These are phyloP conservation scores for Xiphorhynchus elegans DNA, from an alignment of 2,113 vertebrate genomes.

Conservation along the genomic window DNA sequence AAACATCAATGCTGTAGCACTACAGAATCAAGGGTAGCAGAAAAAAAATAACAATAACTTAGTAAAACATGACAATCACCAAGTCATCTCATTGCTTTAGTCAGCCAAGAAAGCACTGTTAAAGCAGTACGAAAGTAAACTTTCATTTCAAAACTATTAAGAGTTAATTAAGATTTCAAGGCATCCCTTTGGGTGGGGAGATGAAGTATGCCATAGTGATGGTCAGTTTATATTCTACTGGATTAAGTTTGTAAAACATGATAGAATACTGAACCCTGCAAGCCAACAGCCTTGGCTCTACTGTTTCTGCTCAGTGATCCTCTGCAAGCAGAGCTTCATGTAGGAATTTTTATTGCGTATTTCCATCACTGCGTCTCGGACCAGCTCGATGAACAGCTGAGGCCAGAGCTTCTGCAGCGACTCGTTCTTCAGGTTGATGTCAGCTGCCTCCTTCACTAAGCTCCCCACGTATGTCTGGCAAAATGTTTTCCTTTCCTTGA, in stretches of 20 bases:
- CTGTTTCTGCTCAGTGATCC: slow-evolving; percentile 78
- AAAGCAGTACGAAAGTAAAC: background rate
- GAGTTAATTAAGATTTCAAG: background rate
- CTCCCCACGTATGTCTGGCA: slow-evolving; percentile 85
- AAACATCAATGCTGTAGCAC: background rate
- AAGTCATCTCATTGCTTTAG: background rate
- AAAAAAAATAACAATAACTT: background rate
- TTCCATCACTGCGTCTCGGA: slow-evolving; percentile 91
- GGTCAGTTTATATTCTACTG: background rate
- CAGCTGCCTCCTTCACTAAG: slow-evolving; percentile 85
- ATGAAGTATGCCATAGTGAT: background rate
- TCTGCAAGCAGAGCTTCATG: slow-evolving; percentile 86
- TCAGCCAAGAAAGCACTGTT: background rate
- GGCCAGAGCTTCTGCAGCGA: slow-evolving; percentile 95
- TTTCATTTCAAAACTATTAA: background rate
- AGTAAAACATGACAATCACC: background rate
- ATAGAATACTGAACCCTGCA: background rate
- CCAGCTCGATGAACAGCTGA: slow-evolving; percentile 92
- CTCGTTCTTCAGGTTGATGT: slow-evolving; percentile 90
- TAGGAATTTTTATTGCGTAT: slow-evolving; percentile 85
- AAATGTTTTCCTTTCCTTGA: slow-evolving; percentile 78
- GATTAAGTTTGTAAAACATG: background rate
- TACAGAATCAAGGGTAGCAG: background rate
- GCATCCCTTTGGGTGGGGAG: background rate
- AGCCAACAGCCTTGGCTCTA: background rate